phyloP scores from a whole-genome alignment of 2,113 vertebrate species.

The Guaruba guarouba region DNA sequence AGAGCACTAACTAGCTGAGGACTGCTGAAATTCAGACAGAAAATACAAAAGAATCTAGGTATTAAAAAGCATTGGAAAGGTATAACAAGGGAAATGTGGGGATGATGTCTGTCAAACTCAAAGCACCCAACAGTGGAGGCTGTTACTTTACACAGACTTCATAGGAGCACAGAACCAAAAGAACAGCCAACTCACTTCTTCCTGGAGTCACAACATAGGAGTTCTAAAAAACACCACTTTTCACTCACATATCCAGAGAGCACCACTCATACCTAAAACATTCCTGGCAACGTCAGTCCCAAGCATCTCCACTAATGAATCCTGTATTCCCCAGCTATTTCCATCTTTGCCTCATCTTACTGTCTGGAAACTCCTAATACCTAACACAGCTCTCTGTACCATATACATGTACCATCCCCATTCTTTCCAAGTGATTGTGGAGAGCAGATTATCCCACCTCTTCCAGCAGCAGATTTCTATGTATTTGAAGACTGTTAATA shows the following conservation, averaged over 20 bases:
- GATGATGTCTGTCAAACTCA: background rate
- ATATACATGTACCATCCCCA: background rate
- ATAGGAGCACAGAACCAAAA: accelerated
- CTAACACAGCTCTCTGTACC: too few species aligned
- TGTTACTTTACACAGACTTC: background rate
- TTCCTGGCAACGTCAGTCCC: background rate
- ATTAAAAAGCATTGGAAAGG: background rate
- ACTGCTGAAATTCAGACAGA: background rate
- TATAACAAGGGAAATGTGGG: accelerated
- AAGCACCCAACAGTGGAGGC: background rate
- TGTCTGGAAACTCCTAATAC: background rate
- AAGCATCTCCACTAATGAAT: background rate
- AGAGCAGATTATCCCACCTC: background rate
- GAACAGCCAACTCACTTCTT: background rate
- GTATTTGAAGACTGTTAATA: background rate
- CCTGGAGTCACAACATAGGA: background rate
- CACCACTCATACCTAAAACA: background rate
- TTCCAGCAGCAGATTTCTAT: background rate
- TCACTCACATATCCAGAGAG: too few species aligned
- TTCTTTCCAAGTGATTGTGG: too few species aligned
- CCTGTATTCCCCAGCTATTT: background rate
- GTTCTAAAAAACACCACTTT: background rate
- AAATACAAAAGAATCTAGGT: background rate
- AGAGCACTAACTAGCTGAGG: background rate
- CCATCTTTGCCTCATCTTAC: background rate